Percentiles rank a stretch among this genome's conserved stretches.
Evolutionary conservation across 2,888 invertebrate genomes (phyloP).

Genomic region (Liopterus haemorrhoidalis): DNA sequence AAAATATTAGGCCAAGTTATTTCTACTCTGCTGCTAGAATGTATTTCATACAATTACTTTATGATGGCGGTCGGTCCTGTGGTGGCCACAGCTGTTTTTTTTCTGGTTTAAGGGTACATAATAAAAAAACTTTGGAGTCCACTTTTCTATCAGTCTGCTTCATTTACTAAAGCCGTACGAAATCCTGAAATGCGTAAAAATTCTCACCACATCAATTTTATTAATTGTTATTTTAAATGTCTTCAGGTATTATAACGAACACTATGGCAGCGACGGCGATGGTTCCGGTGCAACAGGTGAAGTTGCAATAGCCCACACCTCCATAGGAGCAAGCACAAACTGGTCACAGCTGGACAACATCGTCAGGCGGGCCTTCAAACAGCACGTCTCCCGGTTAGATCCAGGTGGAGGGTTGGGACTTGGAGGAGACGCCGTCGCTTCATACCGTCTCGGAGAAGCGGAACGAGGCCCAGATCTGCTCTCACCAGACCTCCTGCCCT

Average conservation of each 20-base stretch:
- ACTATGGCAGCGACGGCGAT: slow-evolving; percentile 43
- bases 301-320: slow-evolving; percentile 81
- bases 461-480: slow-evolving; percentile 72
- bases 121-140: too few relatives aligned
- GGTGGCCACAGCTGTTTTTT: too few relatives aligned
- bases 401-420: slow-evolving; percentile 83
- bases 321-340: slow-evolving; percentile 85
- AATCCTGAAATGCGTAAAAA: too few relatives aligned
- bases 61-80: too few relatives aligned
- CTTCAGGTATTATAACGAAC: slow-evolving; percentile 42
- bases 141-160: neutral
- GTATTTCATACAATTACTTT: too few relatives aligned
- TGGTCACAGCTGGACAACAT: slow-evolving; percentile 93
- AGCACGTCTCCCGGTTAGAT: slow-evolving; percentile 88
- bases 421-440: slow-evolving; percentile 76
- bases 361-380: slow-evolving; percentile 87
- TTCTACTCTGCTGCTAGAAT: too few relatives aligned
- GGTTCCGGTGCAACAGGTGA: slow-evolving; percentile 49
- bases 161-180: too few relatives aligned
- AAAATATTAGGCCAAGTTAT: too few relatives aligned
- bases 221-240: slow-evolving; percentile 9
- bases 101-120: too few relatives aligned
- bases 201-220: too few relatives aligned
- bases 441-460: slow-evolving; percentile 89
- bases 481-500: slow-evolving; percentile 85